phyloP scores from a whole-genome alignment of 2,797 vertebrate species.

The Odontamblyopus rebecca region DNA sequence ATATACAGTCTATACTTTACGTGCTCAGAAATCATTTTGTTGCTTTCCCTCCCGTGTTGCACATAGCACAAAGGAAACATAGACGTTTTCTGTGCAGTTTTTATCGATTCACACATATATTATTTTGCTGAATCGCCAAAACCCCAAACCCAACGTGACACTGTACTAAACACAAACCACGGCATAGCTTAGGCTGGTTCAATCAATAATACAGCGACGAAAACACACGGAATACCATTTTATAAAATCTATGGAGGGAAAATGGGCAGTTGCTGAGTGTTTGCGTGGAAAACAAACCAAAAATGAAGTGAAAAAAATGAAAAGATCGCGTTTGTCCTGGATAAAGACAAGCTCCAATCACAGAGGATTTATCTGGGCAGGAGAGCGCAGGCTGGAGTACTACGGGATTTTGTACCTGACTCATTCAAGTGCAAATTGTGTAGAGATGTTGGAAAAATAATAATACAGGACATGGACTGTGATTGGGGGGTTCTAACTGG shows the following conservation, averaged over 20 bases:
- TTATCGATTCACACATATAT: too few species aligned
- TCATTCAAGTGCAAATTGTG: conserved; percentile 6
- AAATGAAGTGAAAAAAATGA: conserved; percentile 22
- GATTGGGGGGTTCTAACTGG: too few species aligned
- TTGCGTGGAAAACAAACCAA: not conserved
- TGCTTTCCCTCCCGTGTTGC: too few species aligned
- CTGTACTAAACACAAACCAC: too few species aligned
- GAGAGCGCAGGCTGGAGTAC: conserved; percentile 3
- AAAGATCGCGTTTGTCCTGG: conserved; percentile 14
- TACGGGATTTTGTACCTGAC: conserved; percentile 16
- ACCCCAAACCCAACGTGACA: too few species aligned
- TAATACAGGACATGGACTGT: not conserved
- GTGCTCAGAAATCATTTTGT: too few species aligned
- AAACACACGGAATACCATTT: not conserved
- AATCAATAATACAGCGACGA: not conserved
- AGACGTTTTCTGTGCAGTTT: too few species aligned
- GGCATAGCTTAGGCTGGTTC: not conserved
- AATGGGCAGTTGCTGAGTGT: not conserved
- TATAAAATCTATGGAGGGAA: not conserved
- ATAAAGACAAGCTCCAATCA: conserved; percentile 28
- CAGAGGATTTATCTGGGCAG: conserved; percentile 27
- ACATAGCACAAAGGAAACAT: too few species aligned
- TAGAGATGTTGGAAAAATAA: not conserved
- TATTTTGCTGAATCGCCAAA: too few species aligned
- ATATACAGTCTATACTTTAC: too few species aligned